Base-by-base conservation (phyloP, 2,113 vertebrate species). In the Ceyx melanurus region DNA sequence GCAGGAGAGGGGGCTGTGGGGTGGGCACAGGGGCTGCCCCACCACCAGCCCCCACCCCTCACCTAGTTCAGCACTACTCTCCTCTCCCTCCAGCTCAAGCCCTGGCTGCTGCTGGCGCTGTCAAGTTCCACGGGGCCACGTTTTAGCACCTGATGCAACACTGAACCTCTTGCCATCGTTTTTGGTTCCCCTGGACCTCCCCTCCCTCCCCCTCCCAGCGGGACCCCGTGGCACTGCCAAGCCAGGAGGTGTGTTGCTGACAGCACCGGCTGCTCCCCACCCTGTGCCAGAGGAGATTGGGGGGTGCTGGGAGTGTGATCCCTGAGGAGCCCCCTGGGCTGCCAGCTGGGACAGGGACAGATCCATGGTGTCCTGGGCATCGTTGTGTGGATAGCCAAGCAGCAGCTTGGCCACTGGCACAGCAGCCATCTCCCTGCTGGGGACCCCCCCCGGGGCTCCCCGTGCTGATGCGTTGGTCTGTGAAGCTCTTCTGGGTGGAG, bases 61-160 rank as follows among this genome's bases (percentile, higher is more conserved):
- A 1, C 1, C 0, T 20, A 26, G 51, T 86, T 92, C 72, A 85
- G 21, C 85, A n/a, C 51, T 4, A 5, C 90, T 97, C 61, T 60
- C 92, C 93, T 54, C 18, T 95, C 48, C 85, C 73, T 94, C 31
- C 80, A 99, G 99, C 98, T 97, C 98, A 98, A 97, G 98, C 98
- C 67, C 96, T 98, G 97, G 98, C 98, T 22, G 98, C 98, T 86
- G 98, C 98, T 40, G 98, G 98, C 10, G 84, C 98, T 72, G 57
- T 88, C 91, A 98, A 98, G 93, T 98, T 98, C 97, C 98, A 98
- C 18, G 97, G 98, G 96, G 97, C 98, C 87, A 98, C 98, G 11
- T 99, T 98, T 96, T 99, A 97, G 98, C 56, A 3, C 64, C 76
- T 62, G 19, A 23, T 40, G 16, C 3, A 14, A 77, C 84, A 56